phyloP scores from a whole-genome alignment of 1,140 invertebrate species.

The Glossosoma conforme region DNA sequence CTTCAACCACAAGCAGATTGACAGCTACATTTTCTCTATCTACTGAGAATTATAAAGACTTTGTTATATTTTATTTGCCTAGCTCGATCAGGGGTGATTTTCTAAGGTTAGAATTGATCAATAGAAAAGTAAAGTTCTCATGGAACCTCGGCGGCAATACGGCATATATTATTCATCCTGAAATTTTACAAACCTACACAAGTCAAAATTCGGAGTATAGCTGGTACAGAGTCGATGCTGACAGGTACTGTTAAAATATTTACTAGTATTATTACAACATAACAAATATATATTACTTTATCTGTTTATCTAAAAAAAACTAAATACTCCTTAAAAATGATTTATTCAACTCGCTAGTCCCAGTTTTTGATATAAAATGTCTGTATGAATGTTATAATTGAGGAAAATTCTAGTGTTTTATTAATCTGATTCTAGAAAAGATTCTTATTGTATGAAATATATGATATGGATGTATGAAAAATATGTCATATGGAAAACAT shows the following conservation, averaged over 20 bases:
- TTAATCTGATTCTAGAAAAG: no score
- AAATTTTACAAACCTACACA: conserved; percentile 16
- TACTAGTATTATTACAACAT: no score
- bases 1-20: conserved; percentile 67
- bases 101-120: conserved; percentile 72
- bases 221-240: conserved; percentile 42
- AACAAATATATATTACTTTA: no score
- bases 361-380: no score
- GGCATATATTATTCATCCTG: conserved; percentile 58
- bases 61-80: conserved; percentile 29
- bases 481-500: no score
- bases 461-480: no score
- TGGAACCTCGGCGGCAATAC: conserved; percentile 75
- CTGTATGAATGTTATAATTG: no score
- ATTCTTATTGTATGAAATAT: no score
- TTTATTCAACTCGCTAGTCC: no score
- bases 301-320: no score
- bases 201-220: conserved; percentile 36
- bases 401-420: no score
- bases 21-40: conserved; percentile 62
- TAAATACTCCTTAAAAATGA: no score
- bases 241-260: conserved; percentile 39
- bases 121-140: conserved; percentile 66
- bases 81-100: conserved; percentile 61
- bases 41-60: conserved; percentile 34